Evolutionary conservation across 2,888 invertebrate species (phyloP).

Genomic region (Oscheius myriophilus): DNA sequence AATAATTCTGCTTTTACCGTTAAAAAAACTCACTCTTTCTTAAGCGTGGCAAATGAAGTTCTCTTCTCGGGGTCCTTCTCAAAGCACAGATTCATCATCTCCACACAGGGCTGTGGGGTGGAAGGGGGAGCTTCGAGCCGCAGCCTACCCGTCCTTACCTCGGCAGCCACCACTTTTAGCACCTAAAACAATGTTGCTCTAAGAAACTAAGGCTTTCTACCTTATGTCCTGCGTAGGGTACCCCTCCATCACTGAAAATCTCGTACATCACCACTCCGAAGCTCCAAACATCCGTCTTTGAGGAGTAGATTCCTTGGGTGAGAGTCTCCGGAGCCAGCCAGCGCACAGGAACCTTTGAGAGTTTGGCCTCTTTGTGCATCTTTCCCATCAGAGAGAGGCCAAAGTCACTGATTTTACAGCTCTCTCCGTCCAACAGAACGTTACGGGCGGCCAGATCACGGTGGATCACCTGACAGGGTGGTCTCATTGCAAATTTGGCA

Average conservation of each 20-base stretch:
- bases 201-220: conserved; percentile 12
- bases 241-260: conserved; percentile 43
- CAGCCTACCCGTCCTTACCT: conserved; percentile 2
- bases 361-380: conserved; percentile 50
- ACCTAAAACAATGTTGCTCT: not conserved
- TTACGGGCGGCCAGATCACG: conserved; percentile 57
- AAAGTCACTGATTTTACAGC: conserved; percentile 60
- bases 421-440: conserved; percentile 45
- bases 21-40: conserved; percentile 9
- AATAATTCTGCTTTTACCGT: too few relatives aligned
- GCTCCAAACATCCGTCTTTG: conserved; percentile 56
- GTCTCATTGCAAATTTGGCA: not conserved
- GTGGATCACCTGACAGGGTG: conserved; percentile 44
- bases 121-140: not conserved
- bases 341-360: conserved; percentile 52
- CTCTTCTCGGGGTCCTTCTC: conserved; percentile 25
- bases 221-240: conserved; percentile 44
- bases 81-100: conserved; percentile 33
- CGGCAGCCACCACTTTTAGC: conserved; percentile 1
- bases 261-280: conserved; percentile 54
- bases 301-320: conserved; percentile 45
- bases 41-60: conserved; percentile 16
- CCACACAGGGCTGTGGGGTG: not conserved
- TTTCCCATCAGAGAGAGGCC: conserved; percentile 55
- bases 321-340: conserved; percentile 58